phyloP scores from a whole-genome alignment of 2,113 vertebrate species.

The Heptranchias perlo region DNA sequence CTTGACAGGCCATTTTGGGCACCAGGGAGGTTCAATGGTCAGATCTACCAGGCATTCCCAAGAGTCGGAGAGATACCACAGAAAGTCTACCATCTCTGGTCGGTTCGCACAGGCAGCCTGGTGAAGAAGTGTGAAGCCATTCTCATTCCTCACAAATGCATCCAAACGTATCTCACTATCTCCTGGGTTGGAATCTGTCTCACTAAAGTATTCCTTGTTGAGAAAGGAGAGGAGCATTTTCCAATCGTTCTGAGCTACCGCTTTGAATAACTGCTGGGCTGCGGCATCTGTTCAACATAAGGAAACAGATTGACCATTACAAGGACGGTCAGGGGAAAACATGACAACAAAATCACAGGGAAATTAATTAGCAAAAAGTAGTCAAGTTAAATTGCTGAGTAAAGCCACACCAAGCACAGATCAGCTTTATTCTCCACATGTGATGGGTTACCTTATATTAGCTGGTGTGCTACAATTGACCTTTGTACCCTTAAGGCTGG shows the following conservation, averaged over 20 bases:
- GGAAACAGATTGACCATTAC: background rate
- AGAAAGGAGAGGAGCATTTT: background rate
- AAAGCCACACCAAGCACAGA: background rate
- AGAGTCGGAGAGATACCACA: constrained; percentile 2
- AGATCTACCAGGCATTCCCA: constrained; percentile 19
- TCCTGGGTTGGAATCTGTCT: background rate
- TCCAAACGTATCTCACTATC: background rate
- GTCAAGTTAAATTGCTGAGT: background rate
- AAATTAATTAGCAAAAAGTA: background rate
- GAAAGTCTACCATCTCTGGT: background rate
- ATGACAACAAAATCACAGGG: background rate
- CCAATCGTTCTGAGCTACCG: constrained; percentile 15
- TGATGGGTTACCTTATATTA: too few relatives aligned
- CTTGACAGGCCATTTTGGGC: background rate
- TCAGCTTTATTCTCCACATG: too few relatives aligned
- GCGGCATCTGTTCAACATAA: background rate
- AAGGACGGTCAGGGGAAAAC: background rate
- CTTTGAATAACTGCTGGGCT: constrained; percentile 1
- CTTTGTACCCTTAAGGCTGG: too few relatives aligned
- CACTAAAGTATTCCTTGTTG: constrained; percentile 21
- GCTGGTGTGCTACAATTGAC: too few relatives aligned
- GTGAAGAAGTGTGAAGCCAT: constrained; percentile 33
- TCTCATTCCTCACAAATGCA: constrained; percentile 17
- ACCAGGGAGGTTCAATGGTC: background rate
- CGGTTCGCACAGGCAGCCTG: constrained; percentile 10